A percentile compares a stretch with the other conserved stretches of the same genome.
Evolutionary conservation across 2,888 invertebrate species (phyloP).

Genomic region (Drosophila helvetica): DNA sequence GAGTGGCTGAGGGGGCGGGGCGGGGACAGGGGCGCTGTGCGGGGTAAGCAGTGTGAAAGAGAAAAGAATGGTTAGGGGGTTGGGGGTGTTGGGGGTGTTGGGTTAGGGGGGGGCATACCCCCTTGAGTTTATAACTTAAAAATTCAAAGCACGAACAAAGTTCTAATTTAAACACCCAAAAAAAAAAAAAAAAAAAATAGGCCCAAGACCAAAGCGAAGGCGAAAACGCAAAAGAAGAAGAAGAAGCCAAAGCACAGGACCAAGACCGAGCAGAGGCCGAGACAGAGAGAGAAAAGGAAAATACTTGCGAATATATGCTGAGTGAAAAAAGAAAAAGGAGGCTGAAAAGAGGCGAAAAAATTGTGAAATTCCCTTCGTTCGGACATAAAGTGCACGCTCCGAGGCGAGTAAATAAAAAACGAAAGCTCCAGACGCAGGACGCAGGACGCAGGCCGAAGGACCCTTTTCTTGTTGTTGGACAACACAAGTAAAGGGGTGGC

Average conservation of each 20-base stretch:
- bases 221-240: slow-evolving; percentile 9
- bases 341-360: slow-evolving; percentile 40
- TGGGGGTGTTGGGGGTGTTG: too few relatives aligned
- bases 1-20: neutral
- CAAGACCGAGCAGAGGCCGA: slow-evolving; percentile 26
- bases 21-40: neutral
- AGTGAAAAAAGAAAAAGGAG: slow-evolving; percentile 19
- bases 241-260: slow-evolving; percentile 10
- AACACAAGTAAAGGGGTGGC: slow-evolving; percentile 71
- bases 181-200: slow-evolving; percentile 45
- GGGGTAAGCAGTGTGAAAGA: slow-evolving; percentile 23
- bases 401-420: slow-evolving; percentile 76
- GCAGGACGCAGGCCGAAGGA: slow-evolving; percentile 12
- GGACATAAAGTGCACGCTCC: slow-evolving; percentile 75
- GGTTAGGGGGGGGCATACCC: slow-evolving; percentile 53
- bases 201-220: slow-evolving; percentile 20
- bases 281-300: slow-evolving; percentile 28
- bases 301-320: neutral
- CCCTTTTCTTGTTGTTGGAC: slow-evolving; percentile 21
- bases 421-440: slow-evolving; percentile 38
- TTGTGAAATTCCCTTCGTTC: slow-evolving; percentile 26
- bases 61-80: slow-evolving; percentile 39
- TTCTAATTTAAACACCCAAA: slow-evolving; percentile 83
- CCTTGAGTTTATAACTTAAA: slow-evolving; percentile 83
- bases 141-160: slow-evolving; percentile 84